Conservation (phyloP, 37 sponge, comb jelly and placozoan genomes). For the Beroe forskalii region DNA sequence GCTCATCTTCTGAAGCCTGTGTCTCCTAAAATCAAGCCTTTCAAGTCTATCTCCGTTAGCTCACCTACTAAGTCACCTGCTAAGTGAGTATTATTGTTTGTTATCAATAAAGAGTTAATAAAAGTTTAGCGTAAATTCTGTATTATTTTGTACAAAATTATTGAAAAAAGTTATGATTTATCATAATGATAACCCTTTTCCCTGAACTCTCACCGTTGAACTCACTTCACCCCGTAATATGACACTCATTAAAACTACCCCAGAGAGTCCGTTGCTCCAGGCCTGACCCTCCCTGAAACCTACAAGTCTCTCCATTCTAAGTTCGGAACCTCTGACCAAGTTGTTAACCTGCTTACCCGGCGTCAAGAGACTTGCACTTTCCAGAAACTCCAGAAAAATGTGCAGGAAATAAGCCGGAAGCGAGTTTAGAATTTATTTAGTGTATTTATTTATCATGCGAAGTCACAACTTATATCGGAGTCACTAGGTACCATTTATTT, state of each 20-base stretch:
- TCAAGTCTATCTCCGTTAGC: conserved; percentile 5
- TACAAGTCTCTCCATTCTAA: conserved; percentile 37
- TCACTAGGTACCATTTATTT: too few relatives aligned
- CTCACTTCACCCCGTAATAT: too few relatives aligned
- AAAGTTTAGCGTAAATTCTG: too few relatives aligned
- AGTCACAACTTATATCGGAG: too few relatives aligned
- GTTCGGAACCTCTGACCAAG: conserved; percentile 60
- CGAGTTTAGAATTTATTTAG: neutral
- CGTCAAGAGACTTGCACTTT: conserved; percentile 56
- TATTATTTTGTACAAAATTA: too few relatives aligned
- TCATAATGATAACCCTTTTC: too few relatives aligned
- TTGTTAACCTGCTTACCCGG: conserved; percentile 22
- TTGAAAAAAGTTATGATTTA: too few relatives aligned
- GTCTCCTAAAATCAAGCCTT: conserved; percentile 48
- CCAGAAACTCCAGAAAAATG: conserved; percentile 66
- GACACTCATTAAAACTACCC: too few relatives aligned
- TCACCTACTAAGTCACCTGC: conserved; percentile 52
- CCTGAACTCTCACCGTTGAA: too few relatives aligned
- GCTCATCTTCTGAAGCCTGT: conserved; percentile 47
- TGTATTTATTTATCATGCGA: too few relatives aligned
- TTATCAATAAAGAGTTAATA: too few relatives aligned
- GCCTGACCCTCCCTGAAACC: conserved; percentile 5
- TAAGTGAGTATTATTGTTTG: conserved; percentile 21
- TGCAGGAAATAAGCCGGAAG: conserved; percentile 63
- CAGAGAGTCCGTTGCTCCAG: neutral